Evolutionary conservation across 1,140 invertebrate genomes (phyloP).

Genomic region (Dendrolimus kikuchii): DNA sequence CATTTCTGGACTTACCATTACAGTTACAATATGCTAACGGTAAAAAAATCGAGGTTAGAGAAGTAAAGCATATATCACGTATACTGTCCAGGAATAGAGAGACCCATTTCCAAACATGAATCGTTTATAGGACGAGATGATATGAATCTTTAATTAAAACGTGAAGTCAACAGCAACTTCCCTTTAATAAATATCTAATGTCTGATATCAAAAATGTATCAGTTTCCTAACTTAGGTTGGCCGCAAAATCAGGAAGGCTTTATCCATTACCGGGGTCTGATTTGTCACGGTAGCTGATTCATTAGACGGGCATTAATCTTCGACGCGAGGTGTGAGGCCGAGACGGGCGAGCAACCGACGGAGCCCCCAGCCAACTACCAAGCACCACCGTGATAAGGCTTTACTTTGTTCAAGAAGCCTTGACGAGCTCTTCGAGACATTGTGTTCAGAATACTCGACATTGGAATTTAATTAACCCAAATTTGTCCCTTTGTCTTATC

Average conservation of each 20-base stretch:
- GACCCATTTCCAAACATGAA: too few species aligned
- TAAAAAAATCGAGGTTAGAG: too few species aligned
- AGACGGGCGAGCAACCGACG: not conserved
- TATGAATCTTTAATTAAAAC: too few species aligned
- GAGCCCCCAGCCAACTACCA: constrained; percentile 23
- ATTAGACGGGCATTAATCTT: constrained; percentile 53
- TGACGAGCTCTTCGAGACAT: constrained; percentile 31
- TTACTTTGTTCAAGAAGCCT: constrained; percentile 43
- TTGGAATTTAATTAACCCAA: constrained; percentile 51
- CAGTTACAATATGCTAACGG: too few species aligned
- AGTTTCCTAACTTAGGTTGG: constrained; percentile 36
- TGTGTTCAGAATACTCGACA: constrained; percentile 29
- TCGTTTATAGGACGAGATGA: too few species aligned
- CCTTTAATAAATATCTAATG: too few species aligned
- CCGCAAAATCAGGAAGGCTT: constrained; percentile 38
- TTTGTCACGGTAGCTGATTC: constrained; percentile 55
- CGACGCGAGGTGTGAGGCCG: constrained; percentile 20
- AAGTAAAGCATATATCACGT: too few species aligned
- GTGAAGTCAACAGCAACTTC: too few species aligned
- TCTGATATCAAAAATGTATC: constrained; percentile 28
- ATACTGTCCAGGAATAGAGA: too few species aligned
- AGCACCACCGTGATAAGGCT: constrained; percentile 33
- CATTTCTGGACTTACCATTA: too few species aligned
- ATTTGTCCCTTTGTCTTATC: constrained; percentile 44
- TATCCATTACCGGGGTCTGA: constrained; percentile 44